Percentiles rank a stretch among this genome's conserved stretches.
phyloP scores from a whole-genome alignment of 1,140 invertebrate species.

The Polyergus mexicanus region DNA sequence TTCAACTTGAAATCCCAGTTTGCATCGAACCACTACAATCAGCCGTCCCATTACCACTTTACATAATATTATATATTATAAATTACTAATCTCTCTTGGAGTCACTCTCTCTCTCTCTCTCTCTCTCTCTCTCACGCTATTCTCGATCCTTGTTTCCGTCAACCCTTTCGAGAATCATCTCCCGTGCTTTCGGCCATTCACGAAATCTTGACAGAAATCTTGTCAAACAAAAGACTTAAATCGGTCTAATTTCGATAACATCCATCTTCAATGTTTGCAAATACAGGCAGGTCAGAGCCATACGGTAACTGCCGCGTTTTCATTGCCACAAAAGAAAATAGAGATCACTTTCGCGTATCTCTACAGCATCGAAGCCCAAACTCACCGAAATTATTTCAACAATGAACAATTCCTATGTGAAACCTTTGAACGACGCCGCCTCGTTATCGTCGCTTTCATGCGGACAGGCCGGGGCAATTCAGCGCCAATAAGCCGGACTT shows the following conservation, averaged over 20 bases:
- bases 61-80: slow-evolving; percentile 83
- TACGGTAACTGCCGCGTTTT: not conserved
- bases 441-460: slow-evolving; percentile 66
- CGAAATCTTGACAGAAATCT: slow-evolving; percentile 42
- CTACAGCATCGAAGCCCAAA: not conserved
- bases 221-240: slow-evolving; percentile 37
- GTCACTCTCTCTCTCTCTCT: slow-evolving; percentile 11
- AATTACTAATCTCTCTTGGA: slow-evolving; percentile 72
- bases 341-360: not conserved
- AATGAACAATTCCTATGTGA: slow-evolving; percentile 14
- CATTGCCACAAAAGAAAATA: not conserved
- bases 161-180: not conserved
- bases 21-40: slow-evolving; percentile 75
- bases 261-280: not conserved
- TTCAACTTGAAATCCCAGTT: slow-evolving; percentile 73
- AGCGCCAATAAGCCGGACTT: slow-evolving; percentile 51
- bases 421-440: slow-evolving; percentile 62
- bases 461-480: slow-evolving; percentile 43
- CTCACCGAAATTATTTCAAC: slow-evolving; percentile 27
- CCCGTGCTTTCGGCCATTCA: slow-evolving; percentile 27
- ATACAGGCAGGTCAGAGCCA: not conserved
- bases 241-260: not conserved
- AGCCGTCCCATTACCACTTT: slow-evolving; percentile 80
- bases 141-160: slow-evolving; percentile 9
- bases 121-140: not conserved